phyloP scores from a whole-genome alignment of 2,797 vertebrate genomes.

The Hyperoplus immaculatus region DNA sequence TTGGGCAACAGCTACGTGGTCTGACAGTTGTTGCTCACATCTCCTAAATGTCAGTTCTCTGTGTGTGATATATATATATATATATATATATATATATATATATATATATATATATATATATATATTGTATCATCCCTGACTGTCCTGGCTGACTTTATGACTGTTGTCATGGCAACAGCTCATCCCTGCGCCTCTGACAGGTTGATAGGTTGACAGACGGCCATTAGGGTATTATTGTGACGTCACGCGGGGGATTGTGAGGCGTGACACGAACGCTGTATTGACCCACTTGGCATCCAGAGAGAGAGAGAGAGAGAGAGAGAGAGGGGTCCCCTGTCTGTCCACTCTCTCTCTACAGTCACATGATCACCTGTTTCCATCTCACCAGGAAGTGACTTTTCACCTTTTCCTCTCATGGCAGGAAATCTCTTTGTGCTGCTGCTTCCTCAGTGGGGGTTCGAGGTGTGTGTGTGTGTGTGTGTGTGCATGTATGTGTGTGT shows the following conservation, averaged over 20 bases:
- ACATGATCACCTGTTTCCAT: constrained; percentile 25
- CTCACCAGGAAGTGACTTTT: constrained; percentile 62
- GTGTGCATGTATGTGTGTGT: constrained; percentile 27
- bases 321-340: constrained; percentile 26
- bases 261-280: constrained; percentile 36
- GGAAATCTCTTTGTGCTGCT: constrained; percentile 20
- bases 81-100: constrained; percentile 53
- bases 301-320: too few species aligned
- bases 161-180: constrained; percentile 61
- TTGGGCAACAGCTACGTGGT: neutral
- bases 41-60: constrained; percentile 59
- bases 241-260: constrained; percentile 57
- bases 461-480: constrained; percentile 24
- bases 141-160: constrained; percentile 49
- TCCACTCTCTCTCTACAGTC: constrained; percentile 21
- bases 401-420: constrained; percentile 38
- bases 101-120: constrained; percentile 11
- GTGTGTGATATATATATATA: constrained; percentile 26
- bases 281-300: constrained; percentile 69
- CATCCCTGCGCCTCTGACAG: constrained; percentile 44
- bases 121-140: constrained; percentile 19
- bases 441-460: constrained; percentile 19
- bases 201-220: constrained; percentile 68
- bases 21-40: constrained; percentile 17
- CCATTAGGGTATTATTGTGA: constrained; percentile 79